phyloP scores from a whole-genome alignment of 2,113 vertebrate genomes.

The Calypte anna region DNA sequence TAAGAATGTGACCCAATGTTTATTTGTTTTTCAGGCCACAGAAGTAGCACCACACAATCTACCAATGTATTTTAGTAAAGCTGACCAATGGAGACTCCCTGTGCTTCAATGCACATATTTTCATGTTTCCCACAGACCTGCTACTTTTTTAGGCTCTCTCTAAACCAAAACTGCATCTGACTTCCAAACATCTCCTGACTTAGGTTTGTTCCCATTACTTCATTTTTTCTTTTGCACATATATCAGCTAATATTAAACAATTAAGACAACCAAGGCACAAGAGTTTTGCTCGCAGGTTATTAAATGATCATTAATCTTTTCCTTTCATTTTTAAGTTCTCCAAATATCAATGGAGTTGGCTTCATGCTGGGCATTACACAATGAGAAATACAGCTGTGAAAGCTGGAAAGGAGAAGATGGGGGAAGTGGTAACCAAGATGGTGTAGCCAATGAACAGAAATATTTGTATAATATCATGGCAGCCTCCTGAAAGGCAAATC shows the following conservation, averaged over 20 bases:
- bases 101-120: not conserved
- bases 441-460: not conserved
- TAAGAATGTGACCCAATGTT: not conserved
- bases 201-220: slow-evolving; percentile 49
- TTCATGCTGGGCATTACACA: not conserved
- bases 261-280: slow-evolving; percentile 33
- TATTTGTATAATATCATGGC: not conserved
- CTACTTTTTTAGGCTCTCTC: slow-evolving; percentile 22
- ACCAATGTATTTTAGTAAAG: not conserved
- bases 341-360: not conserved
- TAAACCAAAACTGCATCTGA: slow-evolving; percentile 49
- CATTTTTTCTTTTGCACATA: slow-evolving; percentile 21
- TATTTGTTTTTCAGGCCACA: slow-evolving; percentile 28
- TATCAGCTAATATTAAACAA: slow-evolving; percentile 53
- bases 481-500: slow-evolving; percentile 1
- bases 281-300: slow-evolving; percentile 42
- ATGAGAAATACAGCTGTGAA: not conserved
- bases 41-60: not conserved
- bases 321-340: slow-evolving; percentile 10
- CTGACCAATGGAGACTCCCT: not conserved
- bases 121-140: not conserved
- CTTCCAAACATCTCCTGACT: slow-evolving; percentile 36
- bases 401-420: not conserved
- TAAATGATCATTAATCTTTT: slow-evolving; percentile 40
- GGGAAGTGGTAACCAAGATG: not conserved